Evolutionary conservation across 1,140 invertebrate species (phyloP), one percentile per base, ranked within the genome.

Genomic region (Mylabris phalerata): DNA sequence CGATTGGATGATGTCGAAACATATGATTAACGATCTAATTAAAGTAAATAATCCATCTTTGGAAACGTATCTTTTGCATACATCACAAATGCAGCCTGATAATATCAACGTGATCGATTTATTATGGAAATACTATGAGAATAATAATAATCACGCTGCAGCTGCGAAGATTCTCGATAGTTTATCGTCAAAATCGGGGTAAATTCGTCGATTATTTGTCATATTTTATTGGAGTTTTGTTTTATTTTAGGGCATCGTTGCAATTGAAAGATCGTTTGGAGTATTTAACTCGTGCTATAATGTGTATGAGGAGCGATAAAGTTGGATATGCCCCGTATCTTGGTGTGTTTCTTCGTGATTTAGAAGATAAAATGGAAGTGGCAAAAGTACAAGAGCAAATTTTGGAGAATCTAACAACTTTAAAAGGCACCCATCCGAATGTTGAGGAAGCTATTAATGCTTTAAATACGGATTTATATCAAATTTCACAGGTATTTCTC

Each of bases 61-160:
- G 42, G 91, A 94, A 69, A 80, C 82, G 40, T 96, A 90, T 69
- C 72, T 96, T 9, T 83, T 85, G 49, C 80, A 84, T 26, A 78
- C 80, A 55, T 75, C 80, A 2, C 68, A 75, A 42, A 71, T 75
- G 43, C 75, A 78, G 51, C 73, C 75, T 3, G 76, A 82, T 19
- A 79, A 82, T 58, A 74, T 87, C 1, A 79, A 82, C n/a, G 57
- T 90, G 4, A 81, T 92, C 45, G 93, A 98, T 74, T 78, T 98
- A 54, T 76, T 98, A 10, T 98, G 95, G 95, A 94, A 94, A 73
- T 95, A 90, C 73, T 95, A 98, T 69, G 95, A 98, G 72, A 89
- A 88, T 68, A 90, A 87, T 68, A 87, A 88, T 32, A 92, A 98
- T 72, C 95, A 95, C 73, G 82, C 87, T 6, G 89, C 90, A 7